Percentiles rank a stretch among this genome's conserved stretches.
Evolutionary conservation across 1,140 invertebrate species (phyloP).

Genomic region (Drosophila watanabei): DNA sequence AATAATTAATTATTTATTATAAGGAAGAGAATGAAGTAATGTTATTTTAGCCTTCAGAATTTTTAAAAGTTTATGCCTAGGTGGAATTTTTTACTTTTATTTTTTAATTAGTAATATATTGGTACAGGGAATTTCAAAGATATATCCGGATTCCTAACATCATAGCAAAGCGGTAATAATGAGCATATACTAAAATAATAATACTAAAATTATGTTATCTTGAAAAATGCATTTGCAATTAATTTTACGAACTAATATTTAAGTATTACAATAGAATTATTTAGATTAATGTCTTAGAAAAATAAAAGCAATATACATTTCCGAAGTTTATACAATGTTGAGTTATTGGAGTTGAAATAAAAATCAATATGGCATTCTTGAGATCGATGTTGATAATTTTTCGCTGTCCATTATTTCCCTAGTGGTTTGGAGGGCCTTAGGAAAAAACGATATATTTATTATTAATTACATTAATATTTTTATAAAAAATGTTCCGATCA

Average conservation of each 20-base stretch:
- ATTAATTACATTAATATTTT: not conserved
- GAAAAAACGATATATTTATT: not conserved
- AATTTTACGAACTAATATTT: too few species aligned
- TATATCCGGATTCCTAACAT: not conserved
- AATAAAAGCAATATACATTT: too few species aligned
- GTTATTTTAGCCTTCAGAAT: not conserved
- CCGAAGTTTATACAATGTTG: too few species aligned
- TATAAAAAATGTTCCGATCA: too few species aligned
- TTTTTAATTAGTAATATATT: not conserved
- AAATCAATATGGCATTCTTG: too few species aligned
- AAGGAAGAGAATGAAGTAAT: not conserved
- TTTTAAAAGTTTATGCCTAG: not conserved
- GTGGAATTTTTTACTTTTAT: not conserved
- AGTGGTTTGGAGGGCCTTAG: fast-evolving
- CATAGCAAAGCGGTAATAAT: too few species aligned
- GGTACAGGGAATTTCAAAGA: not conserved
- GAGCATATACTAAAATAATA: too few species aligned
- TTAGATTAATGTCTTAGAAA: not conserved
- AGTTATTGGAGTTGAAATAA: too few species aligned
- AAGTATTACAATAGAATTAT: not conserved
- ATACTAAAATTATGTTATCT: too few species aligned
- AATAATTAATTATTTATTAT: not conserved
- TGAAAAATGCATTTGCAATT: not conserved
- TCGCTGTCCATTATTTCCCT: not conserved
- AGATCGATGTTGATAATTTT: too few species aligned